Base-by-base conservation (phyloP, 2,888 invertebrate species). In the Tethea ocularis region DNA sequence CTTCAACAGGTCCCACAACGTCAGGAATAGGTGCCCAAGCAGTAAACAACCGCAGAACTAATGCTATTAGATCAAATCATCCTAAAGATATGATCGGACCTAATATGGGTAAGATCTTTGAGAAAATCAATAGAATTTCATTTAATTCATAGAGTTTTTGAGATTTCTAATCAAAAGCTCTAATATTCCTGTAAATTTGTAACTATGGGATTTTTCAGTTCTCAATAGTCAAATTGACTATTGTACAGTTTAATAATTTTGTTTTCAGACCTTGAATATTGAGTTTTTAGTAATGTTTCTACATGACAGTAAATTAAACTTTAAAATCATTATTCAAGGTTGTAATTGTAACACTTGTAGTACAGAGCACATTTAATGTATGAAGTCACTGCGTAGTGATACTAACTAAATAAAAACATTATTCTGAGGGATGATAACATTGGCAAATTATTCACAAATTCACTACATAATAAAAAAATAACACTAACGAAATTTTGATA, bases 41-140 rank as follows among this genome's bases (percentile, higher is more conserved):
- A 76, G 95, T 95, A 74, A 96, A 46, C 20, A 46, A 96, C 83
- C 94, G 96, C 75, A 93, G 97, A 75, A 96, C 97, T 96, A 97
- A 97, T 87, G 97, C 97, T 77, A 96, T 97, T 84, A 97, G 97
- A 93, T 95, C 97, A 61, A 97, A 97, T 85, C 97, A 97, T 89
- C 97, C 96, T 56, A 97, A 96, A 89, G 97, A 97, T 81, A 94
- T 95, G 84, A 95, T 96, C 84, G 95, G 96, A 78, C 95, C 95
- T 78, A 97, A 96, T 88, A 95, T 96, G 95, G 96, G 97, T 96
- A 94, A 95, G 95, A 68, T 7, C 5, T 38, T n/a, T 6, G 38
- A 1, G 4, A 6, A 57, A 46, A 20, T 33, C 4, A 8, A 29
- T 33, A 13, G 1, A 20, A 46, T 20, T 20, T 1, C 33, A n/a